These are phyloP conservation scores for Rhynchotus rufescens DNA, from an alignment of 2,797 vertebrate genomes.

Conservation along the genomic window DNA sequence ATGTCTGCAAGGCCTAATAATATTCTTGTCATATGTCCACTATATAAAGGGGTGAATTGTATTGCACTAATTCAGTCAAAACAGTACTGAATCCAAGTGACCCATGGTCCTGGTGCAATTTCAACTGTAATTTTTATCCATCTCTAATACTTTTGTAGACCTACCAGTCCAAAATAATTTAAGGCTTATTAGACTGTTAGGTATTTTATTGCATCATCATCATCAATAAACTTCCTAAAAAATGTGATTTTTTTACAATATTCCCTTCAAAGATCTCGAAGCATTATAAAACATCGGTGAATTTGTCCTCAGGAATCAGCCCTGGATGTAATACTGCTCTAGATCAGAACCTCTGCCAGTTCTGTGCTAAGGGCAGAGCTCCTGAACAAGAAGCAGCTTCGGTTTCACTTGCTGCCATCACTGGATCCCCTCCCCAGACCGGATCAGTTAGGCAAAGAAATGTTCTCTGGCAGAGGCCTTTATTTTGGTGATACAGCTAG, in stretches of 20 bases:
- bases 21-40: neutral
- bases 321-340: neutral
- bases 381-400: neutral
- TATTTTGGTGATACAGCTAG: neutral
- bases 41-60: neutral
- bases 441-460: neutral
- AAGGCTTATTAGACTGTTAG: neutral
- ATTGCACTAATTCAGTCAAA: slow-evolving; percentile 3
- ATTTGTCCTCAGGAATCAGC: neutral
- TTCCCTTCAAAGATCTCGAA: neutral
- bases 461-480: neutral
- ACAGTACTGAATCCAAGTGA: slow-evolving; percentile 17
- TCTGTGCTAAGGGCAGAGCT: neutral
- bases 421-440: neutral
- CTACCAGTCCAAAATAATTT: neutral
- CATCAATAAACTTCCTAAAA: neutral
- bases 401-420: neutral
- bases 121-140: slow-evolving; percentile 4
- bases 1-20: slow-evolving; percentile 15
- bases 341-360: neutral
- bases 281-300: neutral
- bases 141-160: neutral
- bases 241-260: neutral
- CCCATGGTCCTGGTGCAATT: neutral
- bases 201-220: neutral